These are phyloP conservation scores for Amphiprion percula DNA, from an alignment of 2,113 vertebrate genomes.

Conservation along the genomic window DNA sequence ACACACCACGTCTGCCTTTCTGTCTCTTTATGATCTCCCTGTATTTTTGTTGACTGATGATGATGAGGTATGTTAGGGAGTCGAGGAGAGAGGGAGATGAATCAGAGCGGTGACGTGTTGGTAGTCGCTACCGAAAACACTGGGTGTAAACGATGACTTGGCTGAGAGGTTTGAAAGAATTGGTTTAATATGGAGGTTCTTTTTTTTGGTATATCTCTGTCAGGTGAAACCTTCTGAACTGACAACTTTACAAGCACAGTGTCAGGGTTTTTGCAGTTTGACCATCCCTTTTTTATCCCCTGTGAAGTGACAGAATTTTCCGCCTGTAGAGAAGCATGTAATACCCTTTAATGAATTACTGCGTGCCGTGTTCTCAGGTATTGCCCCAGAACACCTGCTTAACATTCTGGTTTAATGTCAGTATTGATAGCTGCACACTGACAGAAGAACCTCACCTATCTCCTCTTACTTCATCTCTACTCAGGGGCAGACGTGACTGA, in stretches of 20 bases:
- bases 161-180: slow-evolving; percentile 55
- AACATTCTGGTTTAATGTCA: slow-evolving; percentile 7
- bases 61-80: slow-evolving; percentile 73
- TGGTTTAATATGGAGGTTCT: slow-evolving; percentile 45
- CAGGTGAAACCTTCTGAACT: slow-evolving; percentile 24
- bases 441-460: slow-evolving; percentile 21
- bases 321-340: slow-evolving; percentile 17
- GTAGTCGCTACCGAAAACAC: slow-evolving; percentile 53
- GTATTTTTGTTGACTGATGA: slow-evolving; percentile 71
- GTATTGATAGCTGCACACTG: neutral
- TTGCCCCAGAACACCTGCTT: slow-evolving; percentile 7
- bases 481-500: slow-evolving; percentile 89
- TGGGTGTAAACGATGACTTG: slow-evolving; percentile 60
- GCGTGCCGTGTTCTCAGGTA: slow-evolving; percentile 2
- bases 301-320: slow-evolving; percentile 20
- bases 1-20: slow-evolving; percentile 36
- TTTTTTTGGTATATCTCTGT: slow-evolving; percentile 42
- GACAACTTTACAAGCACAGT: slow-evolving; percentile 15
- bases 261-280: neutral
- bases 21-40: slow-evolving; percentile 70
- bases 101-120: slow-evolving; percentile 65
- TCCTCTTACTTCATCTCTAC: slow-evolving; percentile 35
- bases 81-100: slow-evolving; percentile 67
- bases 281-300: slow-evolving; percentile 9
- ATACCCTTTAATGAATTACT: slow-evolving; percentile 45